Evolutionary conservation across 2,797 vertebrate genomes (phyloP), one percentile per base, ranked within the genome.

Genomic region (Catostomus latipinnis): DNA sequence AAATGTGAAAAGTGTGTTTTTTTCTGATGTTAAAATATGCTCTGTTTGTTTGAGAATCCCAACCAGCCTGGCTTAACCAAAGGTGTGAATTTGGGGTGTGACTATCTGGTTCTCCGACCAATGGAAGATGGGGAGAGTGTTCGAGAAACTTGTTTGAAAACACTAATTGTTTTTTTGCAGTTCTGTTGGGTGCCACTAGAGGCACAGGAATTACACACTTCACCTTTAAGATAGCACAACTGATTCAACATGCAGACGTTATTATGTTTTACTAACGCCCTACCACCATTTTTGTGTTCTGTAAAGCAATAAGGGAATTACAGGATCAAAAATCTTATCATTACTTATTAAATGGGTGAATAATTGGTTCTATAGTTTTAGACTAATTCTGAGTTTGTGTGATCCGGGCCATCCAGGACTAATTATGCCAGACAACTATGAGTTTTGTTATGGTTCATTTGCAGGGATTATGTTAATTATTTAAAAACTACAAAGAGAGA

Each of bases 361-460:
- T 48, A 61, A 50, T 52, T 70, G 75, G 18, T 76, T 76, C 9
- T 61, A 68, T 52, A 48, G 22, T 77, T 77, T 69, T 16, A 53
- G 61, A 58, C 46, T 50, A 70, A 77, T 77, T 70, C 61, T 60
- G 48, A 77, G 22, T 70, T 70, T 70, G 69, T 60, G 66, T 45
- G 8, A 68, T 46, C 66, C 60, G 65, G 16, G 13, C 54, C 34
- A 60, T 77, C 57, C 65, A 70, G 22, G 57, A 61, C 60, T 80
- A 83, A 80, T 82, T 73, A 74, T 45, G 54, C 74, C 13, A 65
- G 54, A 78, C 74, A 71, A 77, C 34, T 67, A 69, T 71, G 70
- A 77, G 61, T 78, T 78, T 68, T 54, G 60, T 71, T 48, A 54
- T 46, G 14, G 71, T 71, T 69, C 60, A 66, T 57, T 75, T 76